phyloP scores from a whole-genome alignment of 2,888 invertebrate genomes.

The Epinotia ramella region DNA sequence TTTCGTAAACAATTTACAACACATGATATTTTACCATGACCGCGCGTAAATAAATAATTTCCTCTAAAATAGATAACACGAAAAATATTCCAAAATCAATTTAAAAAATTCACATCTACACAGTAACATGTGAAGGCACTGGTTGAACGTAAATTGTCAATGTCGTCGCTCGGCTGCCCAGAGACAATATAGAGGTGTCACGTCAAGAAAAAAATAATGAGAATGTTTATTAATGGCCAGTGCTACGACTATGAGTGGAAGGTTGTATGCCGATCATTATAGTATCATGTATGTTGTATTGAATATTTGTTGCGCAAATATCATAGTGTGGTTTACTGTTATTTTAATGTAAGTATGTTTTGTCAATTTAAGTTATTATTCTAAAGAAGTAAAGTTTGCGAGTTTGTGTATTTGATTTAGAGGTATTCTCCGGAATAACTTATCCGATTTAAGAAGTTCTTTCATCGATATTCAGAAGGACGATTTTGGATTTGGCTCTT shows the following conservation, averaged over 20 bases:
- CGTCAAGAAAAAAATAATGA: slow-evolving; percentile 19
- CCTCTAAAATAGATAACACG: slow-evolving; percentile 81
- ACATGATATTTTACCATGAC: slow-evolving; percentile 82
- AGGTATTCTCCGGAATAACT: no score
- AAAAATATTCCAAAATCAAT: slow-evolving; percentile 81
- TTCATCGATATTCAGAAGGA: no score
- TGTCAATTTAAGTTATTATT: no score
- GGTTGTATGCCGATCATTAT: slow-evolving; percentile 3
- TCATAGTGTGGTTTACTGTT: background rate
- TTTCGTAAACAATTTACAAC: slow-evolving; percentile 70
- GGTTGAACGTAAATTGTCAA: slow-evolving; percentile 60
- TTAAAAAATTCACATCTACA: slow-evolving; percentile 78
- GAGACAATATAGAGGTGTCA: slow-evolving; percentile 51
- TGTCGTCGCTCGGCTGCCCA: slow-evolving; percentile 50
- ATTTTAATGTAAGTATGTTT: no score
- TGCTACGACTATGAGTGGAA: background rate
- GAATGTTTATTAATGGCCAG: slow-evolving; percentile 35
- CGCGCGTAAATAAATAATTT: slow-evolving; percentile 79
- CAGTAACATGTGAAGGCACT: slow-evolving; percentile 71
- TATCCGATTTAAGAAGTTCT: no score
- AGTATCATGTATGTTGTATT: background rate
- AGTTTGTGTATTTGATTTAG: no score
- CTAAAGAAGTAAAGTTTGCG: no score
- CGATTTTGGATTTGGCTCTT: no score
- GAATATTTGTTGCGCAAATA: background rate